These are phyloP conservation scores for Eurystomus gularis DNA, from an alignment of 2,113 vertebrate species.

Conservation along the genomic window DNA sequence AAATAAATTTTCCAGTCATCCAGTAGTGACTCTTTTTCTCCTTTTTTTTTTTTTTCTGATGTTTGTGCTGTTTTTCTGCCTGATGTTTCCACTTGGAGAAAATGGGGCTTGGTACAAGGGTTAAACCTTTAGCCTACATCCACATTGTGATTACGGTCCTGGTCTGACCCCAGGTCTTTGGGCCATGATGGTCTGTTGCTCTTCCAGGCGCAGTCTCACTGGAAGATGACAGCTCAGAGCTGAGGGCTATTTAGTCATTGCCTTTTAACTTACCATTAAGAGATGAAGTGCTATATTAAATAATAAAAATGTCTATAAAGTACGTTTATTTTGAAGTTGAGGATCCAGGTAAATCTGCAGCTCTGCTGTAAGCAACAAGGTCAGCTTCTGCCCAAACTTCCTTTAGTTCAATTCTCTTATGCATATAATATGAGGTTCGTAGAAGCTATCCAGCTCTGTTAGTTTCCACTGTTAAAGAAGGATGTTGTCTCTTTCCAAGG, in stretches of 20 bases:
- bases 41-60: background rate
- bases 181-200: background rate
- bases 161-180: background rate
- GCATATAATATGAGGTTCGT: rapidly evolving
- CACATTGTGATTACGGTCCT: background rate
- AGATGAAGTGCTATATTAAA: background rate
- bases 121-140: background rate
- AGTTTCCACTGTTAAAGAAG: background rate
- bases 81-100: background rate
- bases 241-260: background rate
- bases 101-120: background rate
- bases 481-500: constrained; percentile 70
- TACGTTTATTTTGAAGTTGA: background rate
- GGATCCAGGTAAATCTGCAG: background rate
- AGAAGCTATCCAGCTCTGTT: background rate
- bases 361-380: background rate
- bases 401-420: background rate
- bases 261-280: background rate
- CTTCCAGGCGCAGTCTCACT: background rate
- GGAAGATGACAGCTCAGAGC: background rate
- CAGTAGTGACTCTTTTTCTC: background rate
- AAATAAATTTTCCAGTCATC: background rate
- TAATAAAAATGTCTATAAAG: background rate
- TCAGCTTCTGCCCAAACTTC: background rate
- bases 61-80: background rate